Evolutionary conservation across 2,113 vertebrate genomes (phyloP), one percentile per base, ranked within the genome.

Genomic region (Cyprinodon brontotheroides): DNA sequence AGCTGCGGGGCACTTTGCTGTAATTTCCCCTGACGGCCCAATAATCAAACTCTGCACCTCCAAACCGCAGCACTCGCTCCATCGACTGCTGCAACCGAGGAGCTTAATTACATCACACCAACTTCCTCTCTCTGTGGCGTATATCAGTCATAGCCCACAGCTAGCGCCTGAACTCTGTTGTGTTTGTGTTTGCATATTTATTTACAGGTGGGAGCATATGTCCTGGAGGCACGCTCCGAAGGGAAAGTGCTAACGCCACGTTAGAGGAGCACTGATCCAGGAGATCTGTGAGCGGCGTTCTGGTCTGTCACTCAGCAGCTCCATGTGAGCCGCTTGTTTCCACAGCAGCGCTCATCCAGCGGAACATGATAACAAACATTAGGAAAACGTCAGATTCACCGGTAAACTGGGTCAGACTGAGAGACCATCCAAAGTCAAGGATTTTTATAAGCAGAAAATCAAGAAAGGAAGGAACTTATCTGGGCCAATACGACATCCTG

Each of bases 81-180:
- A 86, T 86, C 84, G 79, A 86, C 88, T 86, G 78, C 87, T 79
- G 87, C 85, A 87, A 84, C 84, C 82, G 74, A 87, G 70, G 82
- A 91, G 91, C 90, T 92, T 91, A 89, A 91, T 91, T 90, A 92
- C 87, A 91, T 86, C 77, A 77, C 84, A 85, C 78, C 82, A 77
- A 82, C 79, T 81, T 77, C 85, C 75, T 73, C 86, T 85, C 89
- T 89, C 84, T 61, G 75, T 41, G 85, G 85, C 78, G 77, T 75
- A 83, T 84, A 89, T 87, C 84, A 82, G 89, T 65, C 61, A 73
- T 90, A 87, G 90, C 91, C 92, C 90, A 87, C 75, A 91, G 89
- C 91, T 68, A 89, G 74, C 64, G 80, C 87, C 64, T 83, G 69
- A 86, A 85, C 87, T 89, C 89, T 75, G 88, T n/a, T 77, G 77